These are phyloP conservation scores for Protophormia terraenovae DNA, from an alignment of 2,888 invertebrate genomes.

Conservation along the genomic window DNA sequence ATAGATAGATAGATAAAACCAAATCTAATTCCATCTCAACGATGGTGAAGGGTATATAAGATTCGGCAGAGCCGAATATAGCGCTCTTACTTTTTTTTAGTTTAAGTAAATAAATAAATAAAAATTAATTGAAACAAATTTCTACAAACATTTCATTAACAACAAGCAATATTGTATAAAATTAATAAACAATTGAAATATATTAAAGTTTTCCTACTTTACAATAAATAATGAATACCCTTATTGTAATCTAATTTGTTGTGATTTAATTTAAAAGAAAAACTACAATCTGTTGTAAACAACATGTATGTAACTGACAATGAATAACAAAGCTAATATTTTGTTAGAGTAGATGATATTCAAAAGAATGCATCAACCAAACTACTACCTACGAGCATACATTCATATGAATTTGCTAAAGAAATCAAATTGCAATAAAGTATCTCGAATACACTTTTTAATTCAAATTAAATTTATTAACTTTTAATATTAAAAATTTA, in stretches of 20 bases:
- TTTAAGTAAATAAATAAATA: no score
- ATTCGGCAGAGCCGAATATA: no score
- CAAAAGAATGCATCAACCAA: conserved; percentile 17
- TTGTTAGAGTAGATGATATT: conserved; percentile 27
- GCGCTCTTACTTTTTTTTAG: no score
- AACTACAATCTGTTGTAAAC: background rate
- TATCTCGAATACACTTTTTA: background rate
- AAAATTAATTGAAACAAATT: no score
- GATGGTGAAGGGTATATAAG: no score
- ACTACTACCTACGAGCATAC: background rate
- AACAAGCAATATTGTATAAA: no score
- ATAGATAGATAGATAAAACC: no score
- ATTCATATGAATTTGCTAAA: background rate
- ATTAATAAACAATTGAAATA: no score
- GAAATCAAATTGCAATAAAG: background rate
- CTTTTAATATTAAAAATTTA: no score
- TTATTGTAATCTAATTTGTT: background rate
- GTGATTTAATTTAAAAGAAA: conserved; percentile 34
- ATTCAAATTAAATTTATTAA: background rate
- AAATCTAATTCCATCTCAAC: no score
- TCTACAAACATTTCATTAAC: no score
- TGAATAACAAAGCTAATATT: conserved; percentile 44
- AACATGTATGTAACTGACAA: conserved; percentile 49
- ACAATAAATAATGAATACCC: background rate
- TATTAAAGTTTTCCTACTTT: no score